phyloP scores from a whole-genome alignment of 2,888 invertebrate genomes.

The Andrena bucephala region DNA sequence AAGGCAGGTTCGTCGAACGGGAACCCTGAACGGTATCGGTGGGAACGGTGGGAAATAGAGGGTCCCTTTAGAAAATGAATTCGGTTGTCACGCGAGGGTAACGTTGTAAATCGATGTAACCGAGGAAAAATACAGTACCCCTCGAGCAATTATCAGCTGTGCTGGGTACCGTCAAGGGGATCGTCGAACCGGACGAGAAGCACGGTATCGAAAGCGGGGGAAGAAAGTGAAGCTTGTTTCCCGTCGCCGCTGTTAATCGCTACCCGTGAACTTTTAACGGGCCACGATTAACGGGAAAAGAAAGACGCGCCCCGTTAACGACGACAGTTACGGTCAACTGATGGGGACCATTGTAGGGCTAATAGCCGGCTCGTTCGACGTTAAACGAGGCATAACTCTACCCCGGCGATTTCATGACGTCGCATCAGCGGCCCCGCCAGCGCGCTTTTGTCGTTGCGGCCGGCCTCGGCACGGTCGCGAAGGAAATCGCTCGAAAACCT shows the following conservation, averaged over 20 bases:
- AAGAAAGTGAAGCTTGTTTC: neutral
- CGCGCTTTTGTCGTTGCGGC: constrained; percentile 2
- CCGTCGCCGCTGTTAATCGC: neutral
- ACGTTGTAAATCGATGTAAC: too few relatives aligned
- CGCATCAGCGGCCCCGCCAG: constrained; percentile 13
- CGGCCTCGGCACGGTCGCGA: constrained; percentile 9
- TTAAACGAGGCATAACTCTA: constrained; percentile 50
- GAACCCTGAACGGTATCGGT: neutral
- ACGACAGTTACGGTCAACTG: constrained; percentile 10
- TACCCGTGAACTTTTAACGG: neutral
- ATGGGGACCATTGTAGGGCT: constrained; percentile 25
- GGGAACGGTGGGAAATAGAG: neutral
- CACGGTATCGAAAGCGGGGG: neutral
- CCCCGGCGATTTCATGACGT: constrained; percentile 30
- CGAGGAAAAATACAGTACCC: too few relatives aligned
- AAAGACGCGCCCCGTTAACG: constrained; percentile 4
- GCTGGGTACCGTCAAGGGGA: neutral
- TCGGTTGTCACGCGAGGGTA: too few relatives aligned
- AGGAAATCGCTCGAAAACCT: constrained; percentile 54
- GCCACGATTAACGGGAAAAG: constrained; percentile 8
- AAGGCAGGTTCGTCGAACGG: neutral
- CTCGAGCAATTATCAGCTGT: neutral
- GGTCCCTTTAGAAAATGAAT: too few relatives aligned
- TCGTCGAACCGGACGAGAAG: neutral
- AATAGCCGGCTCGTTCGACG: constrained; percentile 36